Conservation (phyloP, 2,888 invertebrate species). For the Sphinx pinastri region DNA sequence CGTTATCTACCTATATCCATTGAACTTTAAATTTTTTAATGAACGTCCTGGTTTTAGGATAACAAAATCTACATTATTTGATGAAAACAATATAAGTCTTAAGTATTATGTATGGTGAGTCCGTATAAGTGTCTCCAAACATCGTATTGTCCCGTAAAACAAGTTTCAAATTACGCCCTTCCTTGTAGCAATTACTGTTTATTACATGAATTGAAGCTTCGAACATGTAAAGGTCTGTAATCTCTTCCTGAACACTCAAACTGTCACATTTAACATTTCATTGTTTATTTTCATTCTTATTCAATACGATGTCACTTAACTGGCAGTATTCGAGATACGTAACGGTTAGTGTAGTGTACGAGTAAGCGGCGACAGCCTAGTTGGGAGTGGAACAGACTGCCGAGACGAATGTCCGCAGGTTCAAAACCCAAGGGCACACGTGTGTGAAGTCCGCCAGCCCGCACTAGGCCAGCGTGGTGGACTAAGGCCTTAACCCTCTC, state of each 20-base stretch:
- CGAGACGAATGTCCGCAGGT: too few species aligned
- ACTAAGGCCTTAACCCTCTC: too few species aligned
- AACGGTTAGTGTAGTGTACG: too few species aligned
- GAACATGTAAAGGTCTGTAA: not conserved
- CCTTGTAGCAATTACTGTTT: slow-evolving; percentile 17
- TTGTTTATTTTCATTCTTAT: slow-evolving; percentile 4
- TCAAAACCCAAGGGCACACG: too few species aligned
- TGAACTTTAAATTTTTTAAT: too few species aligned
- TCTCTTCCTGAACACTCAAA: slow-evolving; percentile 9
- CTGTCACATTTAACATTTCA: not conserved
- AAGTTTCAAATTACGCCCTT: slow-evolving; percentile 30
- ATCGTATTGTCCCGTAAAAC: slow-evolving; percentile 11
- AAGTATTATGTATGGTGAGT: not conserved
- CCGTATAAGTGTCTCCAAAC: not conserved
- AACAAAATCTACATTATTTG: not conserved
- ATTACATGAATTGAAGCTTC: not conserved
- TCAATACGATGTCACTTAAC: not conserved
- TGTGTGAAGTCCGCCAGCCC: too few species aligned
- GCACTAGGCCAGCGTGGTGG: too few species aligned
- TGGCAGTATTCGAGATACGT: too few species aligned
- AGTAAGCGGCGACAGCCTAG: too few species aligned
- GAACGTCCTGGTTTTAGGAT: not conserved
- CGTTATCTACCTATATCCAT: too few species aligned
- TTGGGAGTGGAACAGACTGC: too few species aligned
- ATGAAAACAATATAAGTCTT: not conserved